phyloP scores from a whole-genome alignment of 1,140 invertebrate species.

The Microplitis demolitor region DNA sequence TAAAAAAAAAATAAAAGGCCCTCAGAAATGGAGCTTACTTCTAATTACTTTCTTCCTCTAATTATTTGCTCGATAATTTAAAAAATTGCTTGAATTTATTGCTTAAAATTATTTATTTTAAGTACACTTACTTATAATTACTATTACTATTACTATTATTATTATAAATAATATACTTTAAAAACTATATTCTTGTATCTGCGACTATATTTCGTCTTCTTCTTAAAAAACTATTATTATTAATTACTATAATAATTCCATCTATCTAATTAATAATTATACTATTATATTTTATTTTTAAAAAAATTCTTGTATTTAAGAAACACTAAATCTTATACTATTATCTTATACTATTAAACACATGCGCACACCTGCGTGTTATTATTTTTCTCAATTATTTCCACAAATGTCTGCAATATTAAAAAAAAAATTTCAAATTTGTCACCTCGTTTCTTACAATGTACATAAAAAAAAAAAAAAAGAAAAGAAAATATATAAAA shows the following conservation, averaged over 20 bases:
- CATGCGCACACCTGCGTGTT: no score
- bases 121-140: neutral
- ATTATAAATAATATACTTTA: slow-evolving; percentile 7
- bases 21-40: neutral
- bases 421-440: neutral
- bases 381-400: no score
- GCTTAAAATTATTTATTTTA: slow-evolving; percentile 24
- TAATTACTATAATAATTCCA: slow-evolving; percentile 6
- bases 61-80: neutral
- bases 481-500: neutral
- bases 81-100: neutral
- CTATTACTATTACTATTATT: neutral
- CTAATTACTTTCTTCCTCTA: neutral
- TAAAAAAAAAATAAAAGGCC: no score
- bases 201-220: slow-evolving; percentile 23
- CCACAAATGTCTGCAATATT: neutral
- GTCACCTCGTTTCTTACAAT: no score
- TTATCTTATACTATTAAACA: neutral
- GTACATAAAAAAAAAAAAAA: neutral
- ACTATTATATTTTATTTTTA: neutral
- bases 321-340: neutral
- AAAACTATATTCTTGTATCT: slow-evolving; percentile 10
- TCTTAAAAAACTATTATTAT: slow-evolving; percentile 3
- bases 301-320: neutral
- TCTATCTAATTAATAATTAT: slow-evolving; percentile 1